Conservation (phyloP, 2,888 invertebrate genomes). For the Fragum whitleyi region DNA sequence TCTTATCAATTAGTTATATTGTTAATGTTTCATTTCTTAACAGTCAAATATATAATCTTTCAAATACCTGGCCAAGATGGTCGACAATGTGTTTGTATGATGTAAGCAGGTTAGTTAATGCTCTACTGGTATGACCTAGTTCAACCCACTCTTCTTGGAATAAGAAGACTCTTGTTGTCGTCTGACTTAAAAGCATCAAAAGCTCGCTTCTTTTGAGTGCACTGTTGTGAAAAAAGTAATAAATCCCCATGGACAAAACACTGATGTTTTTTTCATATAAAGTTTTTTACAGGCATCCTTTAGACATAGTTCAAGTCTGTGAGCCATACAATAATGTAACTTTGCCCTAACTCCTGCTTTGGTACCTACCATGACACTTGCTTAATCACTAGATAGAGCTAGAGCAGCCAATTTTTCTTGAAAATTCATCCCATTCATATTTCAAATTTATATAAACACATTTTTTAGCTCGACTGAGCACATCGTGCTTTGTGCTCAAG, state of each 20-base stretch:
- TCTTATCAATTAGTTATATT: too few relatives aligned
- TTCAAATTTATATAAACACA: neutral
- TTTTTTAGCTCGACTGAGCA: too few relatives aligned
- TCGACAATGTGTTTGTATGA: conserved; percentile 42
- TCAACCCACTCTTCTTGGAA: too few relatives aligned
- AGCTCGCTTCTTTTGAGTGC: too few relatives aligned
- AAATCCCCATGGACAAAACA: conserved; percentile 9
- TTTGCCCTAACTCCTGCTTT: neutral
- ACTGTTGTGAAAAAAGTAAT: conserved; percentile 41
- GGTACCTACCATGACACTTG: neutral
- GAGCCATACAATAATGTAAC: conserved; percentile 1
- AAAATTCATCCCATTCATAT: neutral
- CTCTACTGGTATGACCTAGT: too few relatives aligned
- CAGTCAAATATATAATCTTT: too few relatives aligned
- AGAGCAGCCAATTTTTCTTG: neutral
- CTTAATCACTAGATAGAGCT: neutral
- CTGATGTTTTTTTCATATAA: conserved; percentile 23
- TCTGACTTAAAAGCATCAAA: too few relatives aligned
- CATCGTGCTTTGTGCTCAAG: too few relatives aligned
- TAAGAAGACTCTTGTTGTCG: too few relatives aligned
- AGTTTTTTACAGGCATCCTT: conserved; percentile 7
- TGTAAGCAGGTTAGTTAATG: neutral
- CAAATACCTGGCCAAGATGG: conserved; percentile 48
- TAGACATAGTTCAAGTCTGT: neutral
- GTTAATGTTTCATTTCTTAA: neutral